A percentile compares a stretch with the other conserved stretches of the same genome.
phyloP scores from a whole-genome alignment of 2,888 invertebrate genomes.

The Agapostemon virescens region DNA sequence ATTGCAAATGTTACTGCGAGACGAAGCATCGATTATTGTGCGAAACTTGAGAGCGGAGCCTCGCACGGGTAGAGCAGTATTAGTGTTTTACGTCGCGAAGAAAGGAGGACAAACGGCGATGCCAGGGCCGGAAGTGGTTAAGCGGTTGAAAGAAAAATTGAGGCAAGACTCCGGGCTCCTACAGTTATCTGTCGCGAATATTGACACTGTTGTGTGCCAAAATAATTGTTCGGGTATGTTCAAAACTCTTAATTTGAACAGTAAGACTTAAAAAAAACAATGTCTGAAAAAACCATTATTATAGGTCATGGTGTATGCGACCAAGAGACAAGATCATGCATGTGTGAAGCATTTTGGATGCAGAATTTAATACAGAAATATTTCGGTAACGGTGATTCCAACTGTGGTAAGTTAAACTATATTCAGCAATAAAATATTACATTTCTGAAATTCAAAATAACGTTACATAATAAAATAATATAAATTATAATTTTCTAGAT shows the following conservation, averaged over 20 bases:
- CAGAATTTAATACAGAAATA: slow-evolving; percentile 88
- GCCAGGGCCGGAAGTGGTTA: slow-evolving; percentile 85
- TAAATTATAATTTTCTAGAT: slow-evolving; percentile 81
- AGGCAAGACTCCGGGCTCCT: slow-evolving; percentile 87
- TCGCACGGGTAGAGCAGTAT: slow-evolving; percentile 81
- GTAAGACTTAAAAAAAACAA: not conserved
- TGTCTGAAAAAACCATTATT: not conserved
- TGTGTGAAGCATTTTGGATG: slow-evolving; percentile 99
- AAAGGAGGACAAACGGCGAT: slow-evolving; percentile 81
- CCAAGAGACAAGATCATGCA: slow-evolving; percentile 90
- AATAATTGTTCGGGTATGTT: slow-evolving; percentile 90
- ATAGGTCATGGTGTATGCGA: slow-evolving; percentile 92
- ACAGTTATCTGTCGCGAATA: slow-evolving; percentile 87
- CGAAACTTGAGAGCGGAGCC: slow-evolving; percentile 81
- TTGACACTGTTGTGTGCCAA: slow-evolving; percentile 93
- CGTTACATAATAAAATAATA: no score
- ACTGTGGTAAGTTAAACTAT: slow-evolving; percentile 86
- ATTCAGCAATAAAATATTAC: not conserved
- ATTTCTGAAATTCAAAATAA: not conserved
- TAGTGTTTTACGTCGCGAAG: slow-evolving; percentile 87
- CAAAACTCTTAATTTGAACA: not conserved
- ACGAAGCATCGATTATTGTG: slow-evolving; percentile 84
- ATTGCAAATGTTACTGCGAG: slow-evolving; percentile 89
- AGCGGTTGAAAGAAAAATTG: slow-evolving; percentile 85
- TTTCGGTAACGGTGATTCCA: slow-evolving; percentile 86